These are phyloP conservation scores for Anarhynchus alexandrinus DNA, from an alignment of 2,113 vertebrate species.

Conservation along the genomic window DNA sequence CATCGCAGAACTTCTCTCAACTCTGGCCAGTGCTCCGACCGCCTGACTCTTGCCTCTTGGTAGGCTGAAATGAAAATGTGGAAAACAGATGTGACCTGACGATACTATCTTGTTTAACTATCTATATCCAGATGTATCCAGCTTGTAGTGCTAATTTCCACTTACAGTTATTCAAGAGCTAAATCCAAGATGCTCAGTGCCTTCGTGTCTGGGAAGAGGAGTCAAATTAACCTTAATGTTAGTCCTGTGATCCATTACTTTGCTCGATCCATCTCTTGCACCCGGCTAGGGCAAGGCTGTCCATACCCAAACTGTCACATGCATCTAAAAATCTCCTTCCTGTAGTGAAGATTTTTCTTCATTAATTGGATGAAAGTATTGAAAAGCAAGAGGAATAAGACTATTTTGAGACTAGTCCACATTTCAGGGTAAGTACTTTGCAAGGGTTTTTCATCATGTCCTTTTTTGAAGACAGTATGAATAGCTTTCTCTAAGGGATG, in stretches of 20 bases:
- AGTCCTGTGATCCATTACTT: not conserved
- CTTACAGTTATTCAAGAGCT: not conserved
- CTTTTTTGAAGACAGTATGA: not conserved
- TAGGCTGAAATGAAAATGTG: conserved; percentile 3
- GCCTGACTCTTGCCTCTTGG: not conserved
- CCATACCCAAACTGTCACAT: not conserved
- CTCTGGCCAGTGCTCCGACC: accelerated
- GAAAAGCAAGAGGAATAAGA: not conserved
- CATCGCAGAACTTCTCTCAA: not conserved
- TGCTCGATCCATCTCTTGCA: not conserved
- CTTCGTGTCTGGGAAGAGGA: not conserved
- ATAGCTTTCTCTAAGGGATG: not conserved
- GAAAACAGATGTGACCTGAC: conserved; percentile 22
- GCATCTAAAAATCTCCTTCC: not conserved
- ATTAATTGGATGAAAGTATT: not conserved
- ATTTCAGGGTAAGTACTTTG: not conserved
- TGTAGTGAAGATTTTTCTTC: not conserved
- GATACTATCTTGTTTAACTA: conserved; percentile 12
- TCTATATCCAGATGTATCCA: conserved; percentile 36
- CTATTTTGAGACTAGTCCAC: not conserved
- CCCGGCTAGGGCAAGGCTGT: not conserved
- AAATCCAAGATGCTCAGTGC: not conserved
- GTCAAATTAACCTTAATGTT: not conserved
- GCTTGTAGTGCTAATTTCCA: conserved; percentile 42
- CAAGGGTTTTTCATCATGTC: not conserved